Evolutionary conservation across 2,888 invertebrate genomes (phyloP), one percentile per base, ranked within the genome.

Genomic region (Ephialtes manifestator): DNA sequence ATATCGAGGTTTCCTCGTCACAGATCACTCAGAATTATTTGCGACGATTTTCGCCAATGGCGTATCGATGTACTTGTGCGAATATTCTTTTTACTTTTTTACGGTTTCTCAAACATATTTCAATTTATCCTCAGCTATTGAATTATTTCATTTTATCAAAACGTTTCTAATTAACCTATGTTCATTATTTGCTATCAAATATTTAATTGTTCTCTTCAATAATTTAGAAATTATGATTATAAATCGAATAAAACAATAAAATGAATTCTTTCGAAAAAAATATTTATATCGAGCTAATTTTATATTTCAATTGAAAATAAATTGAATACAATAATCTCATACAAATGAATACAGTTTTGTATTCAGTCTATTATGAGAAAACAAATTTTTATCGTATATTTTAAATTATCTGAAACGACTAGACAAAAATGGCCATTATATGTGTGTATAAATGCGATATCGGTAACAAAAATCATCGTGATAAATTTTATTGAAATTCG

Each of bases 1-100:
- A 75, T 70, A 83, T 78, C 78, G 67, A 28, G 43, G 68, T 74
- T 83, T 81, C 79, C 72, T 68, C 84, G 35, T 80, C 78, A 67
- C 78, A 65, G 28, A 65, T 72, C 60, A 51, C 70, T 46, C 60
- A 48, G 65, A 70, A 51, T 11, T 68, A 31, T 63, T 72, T 53
- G 24, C 18, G 18, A 67, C 20, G 20, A 11, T 7, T 55, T 28
- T 43, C 13, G 68, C 24, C 8, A 60, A 60, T 60, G 28, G 60
- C 78, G 46, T 10, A 24, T 31, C 60, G 60, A 48, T 46, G 18
- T 48, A 20, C 2, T 53, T 15, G 8, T n/a, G 20, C 31, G n/a
- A 63, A 11, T 43, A 10, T 11, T 5, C 1, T 43, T 39, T 31
- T 67, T n/a, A 1, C 24, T 28, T 43, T 35, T 65, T 18, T 1